Evolutionary conservation across 2,113 vertebrate species (phyloP).

Genomic region (Embiotoca jacksoni): DNA sequence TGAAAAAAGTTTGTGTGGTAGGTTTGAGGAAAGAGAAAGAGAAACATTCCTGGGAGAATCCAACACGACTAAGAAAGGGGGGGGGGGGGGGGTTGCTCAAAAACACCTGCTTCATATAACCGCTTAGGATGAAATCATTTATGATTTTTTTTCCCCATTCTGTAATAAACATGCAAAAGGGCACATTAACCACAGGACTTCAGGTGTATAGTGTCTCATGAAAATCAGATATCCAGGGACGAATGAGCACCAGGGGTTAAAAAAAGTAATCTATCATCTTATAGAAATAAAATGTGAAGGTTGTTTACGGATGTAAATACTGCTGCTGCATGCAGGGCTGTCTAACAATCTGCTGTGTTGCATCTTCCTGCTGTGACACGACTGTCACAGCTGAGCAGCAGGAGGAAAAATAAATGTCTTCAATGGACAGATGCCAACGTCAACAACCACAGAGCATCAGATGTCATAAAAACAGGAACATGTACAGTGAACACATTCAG

Average conservation of each 20-base stretch:
- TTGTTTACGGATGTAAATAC: no score
- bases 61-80: not conserved
- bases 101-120: constrained; percentile 7
- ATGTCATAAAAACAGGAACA: not conserved
- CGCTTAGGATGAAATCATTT: not conserved
- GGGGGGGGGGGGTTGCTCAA: fast-evolving
- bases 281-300: no score
- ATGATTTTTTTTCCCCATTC: not conserved
- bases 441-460: no score
- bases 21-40: not conserved
- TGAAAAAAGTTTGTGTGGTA: not conserved
- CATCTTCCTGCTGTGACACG: not conserved
- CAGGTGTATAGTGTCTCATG: no score
- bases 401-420: no score
- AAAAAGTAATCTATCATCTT: no score
- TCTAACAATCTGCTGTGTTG: no score
- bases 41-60: not conserved
- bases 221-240: no score
- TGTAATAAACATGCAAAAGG: not conserved
- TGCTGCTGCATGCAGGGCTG: no score
- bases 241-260: no score
- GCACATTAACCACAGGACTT: not conserved
- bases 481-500: not conserved
- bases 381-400: constrained; percentile 5
- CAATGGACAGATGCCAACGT: no score